Conservation (phyloP, 2,113 vertebrate species). For the Podarcis muralis region DNA sequence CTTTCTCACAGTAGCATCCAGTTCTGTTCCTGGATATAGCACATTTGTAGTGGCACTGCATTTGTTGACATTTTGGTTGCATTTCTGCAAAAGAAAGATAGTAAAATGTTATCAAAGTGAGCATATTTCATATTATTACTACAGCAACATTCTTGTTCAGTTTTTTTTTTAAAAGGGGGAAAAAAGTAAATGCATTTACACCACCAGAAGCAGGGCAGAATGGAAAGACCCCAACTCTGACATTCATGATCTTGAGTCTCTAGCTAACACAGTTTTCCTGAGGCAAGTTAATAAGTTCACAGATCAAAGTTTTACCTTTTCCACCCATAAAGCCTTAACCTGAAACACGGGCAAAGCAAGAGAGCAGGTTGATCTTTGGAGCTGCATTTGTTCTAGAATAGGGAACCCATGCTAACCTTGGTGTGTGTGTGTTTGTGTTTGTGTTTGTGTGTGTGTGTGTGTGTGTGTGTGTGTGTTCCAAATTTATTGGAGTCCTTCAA, state of each 20-base stretch:
- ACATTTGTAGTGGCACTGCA: conserved; percentile 90
- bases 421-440: no score
- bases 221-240: neutral
- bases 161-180: no score
- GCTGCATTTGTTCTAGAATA: neutral
- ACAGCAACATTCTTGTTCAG: neutral
- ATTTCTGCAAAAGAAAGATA: conserved; percentile 79
- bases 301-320: neutral
- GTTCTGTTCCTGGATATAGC: conserved; percentile 88
- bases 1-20: conserved; percentile 90
- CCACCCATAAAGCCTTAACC: no score
- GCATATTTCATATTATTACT: neutral
- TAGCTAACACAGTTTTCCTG: neutral
- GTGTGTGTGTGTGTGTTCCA: neutral
- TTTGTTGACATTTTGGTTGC: conserved; percentile 87
- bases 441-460: no score
- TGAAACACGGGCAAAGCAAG: neutral
- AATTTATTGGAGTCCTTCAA: neutral
- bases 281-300: neutral
- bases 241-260: neutral
- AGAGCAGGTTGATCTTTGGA: neutral
- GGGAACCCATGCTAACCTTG: neutral
- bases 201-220: neutral
- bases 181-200: neutral
- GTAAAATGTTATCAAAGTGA: neutral